Evolutionary conservation across 2,797 vertebrate genomes (phyloP), one percentile per base, ranked within the genome.

Genomic region (Xenops minutus): DNA sequence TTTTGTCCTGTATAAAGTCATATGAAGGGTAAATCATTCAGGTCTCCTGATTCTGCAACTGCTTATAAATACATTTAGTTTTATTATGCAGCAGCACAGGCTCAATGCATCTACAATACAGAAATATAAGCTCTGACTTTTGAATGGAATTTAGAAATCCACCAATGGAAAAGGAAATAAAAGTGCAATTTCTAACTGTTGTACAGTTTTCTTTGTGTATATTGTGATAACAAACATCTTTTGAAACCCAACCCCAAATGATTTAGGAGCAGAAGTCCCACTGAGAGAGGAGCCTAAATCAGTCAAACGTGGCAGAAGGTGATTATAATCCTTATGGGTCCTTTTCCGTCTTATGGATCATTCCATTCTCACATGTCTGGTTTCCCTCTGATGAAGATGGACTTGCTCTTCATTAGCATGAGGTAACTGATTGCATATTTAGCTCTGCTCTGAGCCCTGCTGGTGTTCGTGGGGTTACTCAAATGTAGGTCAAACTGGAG

Each of bases 131-230:
- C 34, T 72, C 20, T 63, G 19, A 6, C 17, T 54, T 89, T 52
- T 2, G 69, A 44, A 14, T 0, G 0, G 13, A 26, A 30, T 10
- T 68, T 22, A 69, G 46, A 82, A 63, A 32, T 3, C 27, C 58
- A 46, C 14, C 7, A 22, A 46, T 0, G 1, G 30, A 29, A 76
- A 62, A 62, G 29, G 71, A 75, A 87, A 44, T 6, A 13, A 34
- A 72, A 62, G 8, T 2, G 18, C 16, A 2, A 3, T 43, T 71
- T 73, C 21, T 49, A 29, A 46, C 36, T 1, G 1, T 8, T 2
- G 18, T 7, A 12, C 32, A 4, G 34, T 37, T 63, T 49, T 7
- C n/a, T 54, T 21, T 36, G 39, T 29, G 36, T 32, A 9, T 21
- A 17, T 37, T 20, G 20, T 19, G 36, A 10, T 24, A 44, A n/a